Percentiles rank a stretch among this genome's conserved stretches.
Evolutionary conservation across 2,888 invertebrate genomes (phyloP).

Genomic region (Limnephilus lunatus): DNA sequence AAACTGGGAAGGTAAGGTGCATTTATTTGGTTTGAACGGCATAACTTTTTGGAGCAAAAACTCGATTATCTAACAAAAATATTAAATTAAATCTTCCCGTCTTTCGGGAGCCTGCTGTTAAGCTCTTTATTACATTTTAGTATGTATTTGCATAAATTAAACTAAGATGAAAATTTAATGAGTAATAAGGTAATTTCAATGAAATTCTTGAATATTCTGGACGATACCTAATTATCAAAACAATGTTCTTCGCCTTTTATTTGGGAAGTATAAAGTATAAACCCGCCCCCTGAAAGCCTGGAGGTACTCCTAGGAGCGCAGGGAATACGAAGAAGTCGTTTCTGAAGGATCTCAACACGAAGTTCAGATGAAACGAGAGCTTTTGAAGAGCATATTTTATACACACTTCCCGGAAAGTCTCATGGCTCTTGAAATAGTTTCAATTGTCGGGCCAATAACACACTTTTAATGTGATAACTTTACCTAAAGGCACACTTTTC

Average conservation of each 20-base stretch:
- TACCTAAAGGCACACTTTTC: not conserved
- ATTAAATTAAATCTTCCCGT: not conserved
- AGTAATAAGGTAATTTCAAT: not conserved
- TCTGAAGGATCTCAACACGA: slow-evolving; percentile 34
- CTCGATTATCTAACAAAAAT: not conserved
- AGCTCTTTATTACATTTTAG: slow-evolving; percentile 17
- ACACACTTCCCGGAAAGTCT: not conserved
- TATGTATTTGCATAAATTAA: not conserved
- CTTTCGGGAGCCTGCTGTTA: not conserved
- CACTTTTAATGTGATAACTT: slow-evolving; percentile 41
- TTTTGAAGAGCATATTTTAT: slow-evolving; percentile 25
- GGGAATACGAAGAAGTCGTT: slow-evolving; percentile 39
- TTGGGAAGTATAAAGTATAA: not conserved
- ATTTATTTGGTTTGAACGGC: not conserved
- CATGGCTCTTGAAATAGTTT: slow-evolving; percentile 33
- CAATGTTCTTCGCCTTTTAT: slow-evolving; percentile 10
- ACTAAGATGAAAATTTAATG: slow-evolving; percentile 10
- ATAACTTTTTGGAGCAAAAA: not conserved
- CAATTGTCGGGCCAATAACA: slow-evolving; percentile 27
- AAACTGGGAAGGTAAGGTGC: not conserved
- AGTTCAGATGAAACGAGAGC: slow-evolving; percentile 45
- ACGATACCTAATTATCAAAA: slow-evolving; percentile 23
- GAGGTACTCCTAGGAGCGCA: not conserved
- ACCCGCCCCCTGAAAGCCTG: not conserved
- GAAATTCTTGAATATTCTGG: not conserved